Percentiles rank a stretch among this genome's conserved stretches.
Conservation (phyloP, 1,140 invertebrate species). For the Anoplolepis gracilipes region DNA sequence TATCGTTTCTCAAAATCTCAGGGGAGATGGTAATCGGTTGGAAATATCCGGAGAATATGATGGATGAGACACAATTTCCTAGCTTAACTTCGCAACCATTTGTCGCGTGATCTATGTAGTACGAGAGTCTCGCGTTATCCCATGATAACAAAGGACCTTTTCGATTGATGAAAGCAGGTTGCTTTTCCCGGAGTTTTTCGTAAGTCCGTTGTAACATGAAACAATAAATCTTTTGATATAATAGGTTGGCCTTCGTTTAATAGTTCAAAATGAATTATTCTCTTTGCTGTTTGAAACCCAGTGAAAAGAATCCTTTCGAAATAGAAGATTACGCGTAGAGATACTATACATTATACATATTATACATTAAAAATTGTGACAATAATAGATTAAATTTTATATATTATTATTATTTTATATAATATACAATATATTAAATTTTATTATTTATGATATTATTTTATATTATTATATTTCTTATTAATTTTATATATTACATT, state of each 20-base stretch:
- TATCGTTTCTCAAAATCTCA: background rate
- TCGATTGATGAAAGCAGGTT: slow-evolving; percentile 46
- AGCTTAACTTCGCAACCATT: slow-evolving; percentile 39
- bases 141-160: slow-evolving; percentile 30
- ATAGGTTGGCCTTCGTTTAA: slow-evolving; percentile 34
- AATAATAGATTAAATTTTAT: background rate
- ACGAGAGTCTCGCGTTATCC: slow-evolving; percentile 24
- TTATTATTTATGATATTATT: background rate
- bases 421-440: background rate
- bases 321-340: background rate
- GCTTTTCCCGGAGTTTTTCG: slow-evolving; percentile 24
- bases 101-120: slow-evolving; percentile 17
- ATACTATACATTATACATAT: no score
- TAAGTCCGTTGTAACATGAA: slow-evolving; percentile 32
- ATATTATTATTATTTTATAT: no score
- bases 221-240: slow-evolving; percentile 46
- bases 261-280: slow-evolving; percentile 32
- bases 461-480: no score
- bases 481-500: background rate
- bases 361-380: background rate
- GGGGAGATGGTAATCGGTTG: slow-evolving; percentile 8
- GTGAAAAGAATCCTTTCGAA: background rate
- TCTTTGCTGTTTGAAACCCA: background rate
- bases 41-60: slow-evolving; percentile 22
- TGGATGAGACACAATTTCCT: slow-evolving; percentile 32